Conservation (phyloP, 2,888 invertebrate genomes). For the Eupithecia subfuscata region DNA sequence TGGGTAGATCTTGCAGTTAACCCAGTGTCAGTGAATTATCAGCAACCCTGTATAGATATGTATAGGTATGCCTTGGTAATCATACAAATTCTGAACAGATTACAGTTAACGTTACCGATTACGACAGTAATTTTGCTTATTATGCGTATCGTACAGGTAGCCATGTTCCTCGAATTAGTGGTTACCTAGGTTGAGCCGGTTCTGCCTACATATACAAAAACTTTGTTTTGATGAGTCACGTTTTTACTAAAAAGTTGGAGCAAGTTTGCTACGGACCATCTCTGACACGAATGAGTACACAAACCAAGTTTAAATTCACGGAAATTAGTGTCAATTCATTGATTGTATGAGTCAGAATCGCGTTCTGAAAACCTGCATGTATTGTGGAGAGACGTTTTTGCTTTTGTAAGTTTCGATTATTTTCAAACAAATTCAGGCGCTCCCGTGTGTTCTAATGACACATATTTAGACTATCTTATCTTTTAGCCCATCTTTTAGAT, state of each 20-base stretch:
- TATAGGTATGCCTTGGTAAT: not conserved
- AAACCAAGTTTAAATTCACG: not conserved
- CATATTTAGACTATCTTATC: not conserved
- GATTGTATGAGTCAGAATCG: not conserved
- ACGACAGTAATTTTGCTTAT: not conserved
- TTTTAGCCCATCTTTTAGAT: not conserved
- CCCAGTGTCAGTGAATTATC: too few relatives aligned
- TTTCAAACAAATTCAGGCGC: not conserved
- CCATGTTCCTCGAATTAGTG: constrained; percentile 7
- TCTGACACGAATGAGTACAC: not conserved
- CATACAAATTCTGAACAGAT: not conserved
- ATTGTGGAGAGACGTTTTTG: not conserved
- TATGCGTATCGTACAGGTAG: not conserved
- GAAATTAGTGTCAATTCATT: not conserved
- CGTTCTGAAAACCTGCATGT: not conserved
- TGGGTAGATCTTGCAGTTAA: too few relatives aligned
- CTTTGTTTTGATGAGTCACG: not conserved
- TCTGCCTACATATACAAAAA: not conserved
- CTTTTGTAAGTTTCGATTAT: not conserved
- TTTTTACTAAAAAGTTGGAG: not conserved
- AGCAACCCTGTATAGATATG: not conserved
- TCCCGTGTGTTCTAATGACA: not conserved
- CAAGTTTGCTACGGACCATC: not conserved
- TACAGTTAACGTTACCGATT: not conserved
- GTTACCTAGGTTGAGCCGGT: not conserved